Conservation (phyloP, 2,888 invertebrate genomes). For the Melieria crassipennis region DNA sequence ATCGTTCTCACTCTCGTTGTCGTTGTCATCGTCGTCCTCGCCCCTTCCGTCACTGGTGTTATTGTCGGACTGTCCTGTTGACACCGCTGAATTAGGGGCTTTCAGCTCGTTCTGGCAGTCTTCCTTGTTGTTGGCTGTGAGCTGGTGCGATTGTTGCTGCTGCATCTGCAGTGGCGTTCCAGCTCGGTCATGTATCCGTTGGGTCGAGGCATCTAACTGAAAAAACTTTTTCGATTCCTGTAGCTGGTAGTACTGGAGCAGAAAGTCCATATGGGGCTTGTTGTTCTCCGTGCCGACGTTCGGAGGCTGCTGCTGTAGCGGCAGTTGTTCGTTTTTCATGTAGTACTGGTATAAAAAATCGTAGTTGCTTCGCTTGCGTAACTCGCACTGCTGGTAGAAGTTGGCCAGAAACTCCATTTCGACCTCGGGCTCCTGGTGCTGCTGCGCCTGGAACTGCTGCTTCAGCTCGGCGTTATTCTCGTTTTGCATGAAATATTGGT, state of each 20-base stretch:
- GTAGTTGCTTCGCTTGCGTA: conserved; percentile 61
- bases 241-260: conserved; percentile 64
- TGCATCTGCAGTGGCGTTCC: conserved; percentile 42
- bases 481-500: conserved; percentile 63
- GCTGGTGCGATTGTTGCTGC: conserved; percentile 20
- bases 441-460: conserved; percentile 53
- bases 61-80: conserved; percentile 26
- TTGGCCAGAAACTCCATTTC: conserved; percentile 62
- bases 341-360: conserved; percentile 65
- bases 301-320: conserved; percentile 42
- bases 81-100: conserved; percentile 5
- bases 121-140: conserved; percentile 6
- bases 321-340: conserved; percentile 55
- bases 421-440: conserved; percentile 46
- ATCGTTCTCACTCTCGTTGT: conserved; percentile 2
- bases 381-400: conserved; percentile 62
- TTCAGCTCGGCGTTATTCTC: conserved; percentile 56
- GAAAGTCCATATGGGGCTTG: conserved; percentile 62
- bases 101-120: neutral
- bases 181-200: conserved; percentile 59
- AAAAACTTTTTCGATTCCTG: conserved; percentile 66
- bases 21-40: conserved; percentile 17
- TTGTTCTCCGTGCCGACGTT: conserved; percentile 46
- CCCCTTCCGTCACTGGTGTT: conserved; percentile 28
- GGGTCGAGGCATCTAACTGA: conserved; percentile 66